These are phyloP conservation scores for Cygnus olor DNA, from an alignment of 2,797 vertebrate genomes.

Conservation along the genomic window DNA sequence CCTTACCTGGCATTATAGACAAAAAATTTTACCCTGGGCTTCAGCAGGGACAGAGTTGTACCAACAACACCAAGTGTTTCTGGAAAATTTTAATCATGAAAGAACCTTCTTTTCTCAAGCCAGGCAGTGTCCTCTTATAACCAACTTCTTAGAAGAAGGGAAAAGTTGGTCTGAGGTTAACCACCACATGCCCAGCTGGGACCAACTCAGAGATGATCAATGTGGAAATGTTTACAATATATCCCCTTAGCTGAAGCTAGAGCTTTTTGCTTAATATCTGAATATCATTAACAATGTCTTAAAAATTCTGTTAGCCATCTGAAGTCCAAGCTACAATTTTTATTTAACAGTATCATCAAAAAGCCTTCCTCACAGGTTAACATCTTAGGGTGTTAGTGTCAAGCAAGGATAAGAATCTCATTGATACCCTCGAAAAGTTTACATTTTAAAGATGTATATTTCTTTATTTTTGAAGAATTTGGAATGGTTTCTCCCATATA, in stretches of 20 bases:
- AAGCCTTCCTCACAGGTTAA: background rate
- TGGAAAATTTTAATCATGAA: conserved; percentile 58
- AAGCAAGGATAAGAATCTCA: background rate
- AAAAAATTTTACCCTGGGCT: conserved; percentile 32
- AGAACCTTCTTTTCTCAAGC: conserved; percentile 47
- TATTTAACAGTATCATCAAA: background rate
- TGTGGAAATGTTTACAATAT: background rate
- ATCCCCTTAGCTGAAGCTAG: background rate
- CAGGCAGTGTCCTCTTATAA: conserved; percentile 5
- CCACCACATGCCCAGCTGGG: conserved; percentile 7
- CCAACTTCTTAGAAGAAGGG: background rate
- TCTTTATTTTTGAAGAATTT: background rate
- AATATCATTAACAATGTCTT: background rate
- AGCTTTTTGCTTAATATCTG: background rate
- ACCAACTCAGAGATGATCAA: background rate
- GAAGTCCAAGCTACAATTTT: background rate
- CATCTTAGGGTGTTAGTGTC: background rate
- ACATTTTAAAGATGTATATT: background rate
- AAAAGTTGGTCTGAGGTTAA: conserved; percentile 34
- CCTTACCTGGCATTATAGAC: conserved; percentile 22
- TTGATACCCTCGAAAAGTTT: background rate
- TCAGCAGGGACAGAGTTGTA: background rate
- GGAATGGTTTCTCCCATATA: background rate
- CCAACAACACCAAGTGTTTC: conserved; percentile 42
- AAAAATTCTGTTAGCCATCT: conserved; percentile 1